These are phyloP conservation scores for Tachina fera DNA, from an alignment of 2,888 invertebrate species.

Conservation along the genomic window DNA sequence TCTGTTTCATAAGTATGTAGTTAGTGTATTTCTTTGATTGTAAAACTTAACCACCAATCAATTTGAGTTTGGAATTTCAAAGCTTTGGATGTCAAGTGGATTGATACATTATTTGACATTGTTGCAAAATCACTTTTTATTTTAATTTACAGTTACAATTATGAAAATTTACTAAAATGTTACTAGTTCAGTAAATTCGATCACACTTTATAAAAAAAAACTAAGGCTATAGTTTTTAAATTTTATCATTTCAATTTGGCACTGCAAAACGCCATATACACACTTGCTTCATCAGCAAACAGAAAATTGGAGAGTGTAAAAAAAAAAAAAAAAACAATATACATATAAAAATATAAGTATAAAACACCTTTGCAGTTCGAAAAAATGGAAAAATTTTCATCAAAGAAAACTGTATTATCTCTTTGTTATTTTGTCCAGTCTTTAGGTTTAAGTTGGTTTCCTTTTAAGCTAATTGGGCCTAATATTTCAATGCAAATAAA, in stretches of 20 bases:
- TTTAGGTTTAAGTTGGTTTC: no score
- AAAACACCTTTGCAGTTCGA: neutral
- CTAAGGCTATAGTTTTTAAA: neutral
- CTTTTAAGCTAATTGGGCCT: no score
- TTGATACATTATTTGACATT: constrained; percentile 11
- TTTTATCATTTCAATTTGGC: neutral
- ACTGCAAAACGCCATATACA: neutral
- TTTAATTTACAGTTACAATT: neutral
- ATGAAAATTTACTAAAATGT: neutral
- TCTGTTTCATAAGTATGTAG: neutral
- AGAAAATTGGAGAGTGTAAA: neutral
- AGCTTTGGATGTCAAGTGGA: constrained; percentile 17
- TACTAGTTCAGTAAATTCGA: no score
- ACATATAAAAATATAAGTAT: no score
- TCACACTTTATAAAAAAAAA: no score
- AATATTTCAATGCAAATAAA: no score
- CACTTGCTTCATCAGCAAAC: neutral
- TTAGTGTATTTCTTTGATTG: neutral
- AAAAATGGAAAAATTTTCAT: neutral
- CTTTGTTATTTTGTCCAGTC: no score
- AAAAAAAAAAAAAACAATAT: constrained; percentile 21
- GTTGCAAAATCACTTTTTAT: neutral
- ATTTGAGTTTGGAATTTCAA: constrained; percentile 11
- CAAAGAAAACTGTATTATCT: no score
- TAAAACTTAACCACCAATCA: neutral